These are phyloP conservation scores for Trichonephila clavata DNA, from an alignment of 1,140 invertebrate species.

Conservation along the genomic window DNA sequence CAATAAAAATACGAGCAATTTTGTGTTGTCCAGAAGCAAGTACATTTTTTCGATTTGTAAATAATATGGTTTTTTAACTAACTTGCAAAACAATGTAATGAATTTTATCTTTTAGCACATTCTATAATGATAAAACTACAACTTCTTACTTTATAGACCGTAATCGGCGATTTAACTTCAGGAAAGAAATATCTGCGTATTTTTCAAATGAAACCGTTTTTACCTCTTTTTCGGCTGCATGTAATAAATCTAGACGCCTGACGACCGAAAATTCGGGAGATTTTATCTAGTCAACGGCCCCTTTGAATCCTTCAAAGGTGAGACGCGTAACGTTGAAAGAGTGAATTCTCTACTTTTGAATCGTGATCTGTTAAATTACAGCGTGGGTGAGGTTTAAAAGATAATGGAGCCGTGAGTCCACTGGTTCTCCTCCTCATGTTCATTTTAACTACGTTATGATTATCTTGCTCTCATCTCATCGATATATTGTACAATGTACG, in stretches of 20 bases:
- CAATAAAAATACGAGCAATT: too few relatives aligned
- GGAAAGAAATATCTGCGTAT: background rate
- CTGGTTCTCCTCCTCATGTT: conserved; percentile 41
- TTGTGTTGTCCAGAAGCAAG: too few relatives aligned
- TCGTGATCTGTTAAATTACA: conserved; percentile 73
- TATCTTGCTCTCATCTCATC: conserved; percentile 65
- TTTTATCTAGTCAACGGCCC: conserved; percentile 37
- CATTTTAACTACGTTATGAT: conserved; percentile 72
- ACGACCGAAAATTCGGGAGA: background rate
- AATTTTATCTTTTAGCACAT: too few relatives aligned
- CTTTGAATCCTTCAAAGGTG: conserved; percentile 54
- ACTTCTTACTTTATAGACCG: too few relatives aligned
- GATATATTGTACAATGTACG: conserved; percentile 35
- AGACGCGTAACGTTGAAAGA: conserved; percentile 71
- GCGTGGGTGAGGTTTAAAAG: conserved; percentile 70
- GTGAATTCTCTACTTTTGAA: conserved; percentile 67
- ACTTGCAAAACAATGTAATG: too few relatives aligned
- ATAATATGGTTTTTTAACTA: too few relatives aligned
- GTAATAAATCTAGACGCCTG: background rate
- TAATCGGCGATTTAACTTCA: background rate
- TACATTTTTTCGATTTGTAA: too few relatives aligned
- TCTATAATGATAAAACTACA: too few relatives aligned
- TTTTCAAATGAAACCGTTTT: background rate
- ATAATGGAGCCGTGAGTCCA: conserved; percentile 66
- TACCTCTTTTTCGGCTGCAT: background rate